Evolutionary conservation across 2,113 vertebrate species (phyloP).

Genomic region (Indri indri): DNA sequence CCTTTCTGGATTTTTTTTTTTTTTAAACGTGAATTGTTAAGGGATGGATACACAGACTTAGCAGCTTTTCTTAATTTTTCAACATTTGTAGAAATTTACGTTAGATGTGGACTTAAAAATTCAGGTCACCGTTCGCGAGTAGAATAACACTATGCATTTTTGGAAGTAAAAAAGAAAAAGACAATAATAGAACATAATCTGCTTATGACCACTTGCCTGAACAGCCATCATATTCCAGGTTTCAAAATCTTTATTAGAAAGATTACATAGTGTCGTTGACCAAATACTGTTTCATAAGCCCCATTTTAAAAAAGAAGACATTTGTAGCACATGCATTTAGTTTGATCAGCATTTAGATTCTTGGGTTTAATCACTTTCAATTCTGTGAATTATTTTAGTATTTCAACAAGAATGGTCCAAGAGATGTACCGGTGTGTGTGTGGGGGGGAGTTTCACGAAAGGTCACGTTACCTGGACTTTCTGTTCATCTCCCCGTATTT

Average conservation of each 20-base stretch:
- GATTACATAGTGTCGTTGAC: slow-evolving; percentile 61
- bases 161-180: slow-evolving; percentile 56
- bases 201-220: slow-evolving; percentile 68
- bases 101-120: slow-evolving; percentile 64
- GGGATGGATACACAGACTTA: slow-evolving; percentile 49
- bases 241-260: slow-evolving; percentile 71
- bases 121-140: slow-evolving; percentile 46
- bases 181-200: slow-evolving; percentile 37
- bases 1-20: slow-evolving; percentile 10
- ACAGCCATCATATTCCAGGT: slow-evolving; percentile 58
- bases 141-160: slow-evolving; percentile 60
- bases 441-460: slow-evolving; percentile 42
- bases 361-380: slow-evolving; percentile 77
- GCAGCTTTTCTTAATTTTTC: slow-evolving; percentile 76
- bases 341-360: slow-evolving; percentile 62
- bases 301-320: slow-evolving; percentile 57
- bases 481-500: slow-evolving; percentile 47
- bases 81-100: slow-evolving; percentile 56
- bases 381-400: slow-evolving; percentile 77
- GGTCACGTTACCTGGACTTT: slow-evolving; percentile 54
- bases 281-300: slow-evolving; percentile 78
- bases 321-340: slow-evolving; percentile 53
- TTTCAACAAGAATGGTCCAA: slow-evolving; percentile 62
- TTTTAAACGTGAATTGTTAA: slow-evolving; percentile 68
- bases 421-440: background rate